phyloP scores from a whole-genome alignment of 2,888 invertebrate species.

The Magallana nippona region DNA sequence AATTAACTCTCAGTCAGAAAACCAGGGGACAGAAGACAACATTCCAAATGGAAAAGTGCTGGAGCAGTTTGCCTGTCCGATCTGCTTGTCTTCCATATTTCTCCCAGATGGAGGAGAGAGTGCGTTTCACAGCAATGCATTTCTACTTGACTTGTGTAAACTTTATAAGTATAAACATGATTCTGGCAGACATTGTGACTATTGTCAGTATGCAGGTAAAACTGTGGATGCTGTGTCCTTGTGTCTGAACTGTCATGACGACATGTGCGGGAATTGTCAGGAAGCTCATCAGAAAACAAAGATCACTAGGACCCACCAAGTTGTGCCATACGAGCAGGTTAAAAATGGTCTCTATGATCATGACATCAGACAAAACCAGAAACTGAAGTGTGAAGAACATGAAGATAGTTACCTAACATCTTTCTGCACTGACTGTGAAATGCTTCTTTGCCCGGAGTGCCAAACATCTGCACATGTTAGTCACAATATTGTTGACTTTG shows the following conservation, averaged over 20 bases:
- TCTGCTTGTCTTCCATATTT: conserved; percentile 58
- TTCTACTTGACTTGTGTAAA: conserved; percentile 66
- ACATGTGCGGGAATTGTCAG: conserved; percentile 72
- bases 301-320: conserved; percentile 72
- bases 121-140: conserved; percentile 59
- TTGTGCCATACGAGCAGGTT: conserved; percentile 69
- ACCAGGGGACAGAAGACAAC: conserved; percentile 29
- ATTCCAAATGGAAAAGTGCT: not conserved
- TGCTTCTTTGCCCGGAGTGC: conserved; percentile 70
- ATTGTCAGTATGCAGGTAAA: conserved; percentile 70
- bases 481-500: conserved; percentile 60
- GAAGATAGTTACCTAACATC: conserved; percentile 52
- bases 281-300: conserved; percentile 74
- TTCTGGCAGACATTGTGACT: conserved; percentile 65
- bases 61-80: conserved; percentile 54
- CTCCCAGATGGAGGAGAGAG: conserved; percentile 31
- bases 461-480: conserved; percentile 62
- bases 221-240: conserved; percentile 59
- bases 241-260: conserved; percentile 75
- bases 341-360: conserved; percentile 70
- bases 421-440: conserved; percentile 70
- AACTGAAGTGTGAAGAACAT: conserved; percentile 64
- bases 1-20: conserved; percentile 2
- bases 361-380: conserved; percentile 69
- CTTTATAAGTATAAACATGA: conserved; percentile 66